Conservation (phyloP, 2,888 invertebrate species). For the Trachelus iudaicus region DNA sequence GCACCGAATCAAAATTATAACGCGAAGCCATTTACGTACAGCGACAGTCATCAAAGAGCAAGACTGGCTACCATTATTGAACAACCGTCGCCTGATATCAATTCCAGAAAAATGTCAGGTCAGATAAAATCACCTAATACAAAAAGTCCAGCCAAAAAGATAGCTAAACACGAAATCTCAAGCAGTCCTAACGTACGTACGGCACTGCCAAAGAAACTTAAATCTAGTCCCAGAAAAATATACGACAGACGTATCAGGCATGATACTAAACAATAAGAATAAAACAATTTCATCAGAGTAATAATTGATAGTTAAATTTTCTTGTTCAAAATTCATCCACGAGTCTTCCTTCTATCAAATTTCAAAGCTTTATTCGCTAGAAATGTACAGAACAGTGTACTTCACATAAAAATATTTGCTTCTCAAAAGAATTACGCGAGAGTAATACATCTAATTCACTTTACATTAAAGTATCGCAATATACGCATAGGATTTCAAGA, state of each 20-base stretch:
- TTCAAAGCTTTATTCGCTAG: background rate
- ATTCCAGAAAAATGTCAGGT: background rate
- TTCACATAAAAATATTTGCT: background rate
- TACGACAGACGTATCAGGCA: conserved; percentile 23
- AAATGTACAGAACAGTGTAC: background rate
- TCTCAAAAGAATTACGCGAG: background rate
- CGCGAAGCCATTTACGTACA: conserved; percentile 17
- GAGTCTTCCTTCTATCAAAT: background rate
- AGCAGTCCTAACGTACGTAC: conserved; percentile 8
- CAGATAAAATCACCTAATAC: conserved; percentile 26
- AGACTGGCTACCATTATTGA: conserved; percentile 36
- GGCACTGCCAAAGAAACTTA: conserved; percentile 25
- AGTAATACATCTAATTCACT: background rate
- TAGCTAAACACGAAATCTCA: conserved; percentile 32
- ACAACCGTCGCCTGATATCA: conserved; percentile 10
- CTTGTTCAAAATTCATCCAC: background rate
- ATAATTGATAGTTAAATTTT: background rate
- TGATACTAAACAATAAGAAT: conserved; percentile 5
- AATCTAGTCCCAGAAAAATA: conserved; percentile 23
- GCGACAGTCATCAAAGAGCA: conserved; percentile 24
- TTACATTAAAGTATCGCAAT: conserved; percentile 2
- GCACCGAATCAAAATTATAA: conserved; percentile 24
- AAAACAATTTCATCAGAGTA: background rate
- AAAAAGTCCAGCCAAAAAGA: conserved; percentile 33
- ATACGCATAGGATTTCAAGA: background rate